Percentiles rank a stretch among this genome's conserved stretches.
Conservation (phyloP, 2,888 invertebrate species). For the Papilio demoleus region DNA sequence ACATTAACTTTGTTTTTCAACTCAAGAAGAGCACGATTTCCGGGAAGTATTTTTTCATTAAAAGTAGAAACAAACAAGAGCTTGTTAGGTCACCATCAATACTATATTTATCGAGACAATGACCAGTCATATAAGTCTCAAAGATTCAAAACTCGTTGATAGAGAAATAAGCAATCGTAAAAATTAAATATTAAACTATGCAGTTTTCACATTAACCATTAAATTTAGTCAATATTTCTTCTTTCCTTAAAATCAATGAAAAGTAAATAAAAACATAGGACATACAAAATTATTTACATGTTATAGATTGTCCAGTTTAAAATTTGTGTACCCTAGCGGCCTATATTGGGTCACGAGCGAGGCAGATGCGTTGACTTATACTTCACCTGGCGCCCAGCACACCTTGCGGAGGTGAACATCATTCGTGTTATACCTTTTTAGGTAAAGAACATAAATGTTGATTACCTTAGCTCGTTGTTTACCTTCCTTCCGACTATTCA, state of each 20-base stretch:
- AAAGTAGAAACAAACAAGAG: not conserved
- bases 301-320: not conserved
- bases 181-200: too few relatives aligned
- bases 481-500: conserved; percentile 47
- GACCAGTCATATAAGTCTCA: not conserved
- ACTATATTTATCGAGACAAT: not conserved
- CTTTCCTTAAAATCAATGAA: too few relatives aligned
- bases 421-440: conserved; percentile 56
- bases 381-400: conserved; percentile 61
- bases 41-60: not conserved
- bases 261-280: not conserved
- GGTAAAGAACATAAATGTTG: conserved; percentile 58
- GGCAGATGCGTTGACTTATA: conserved; percentile 58
- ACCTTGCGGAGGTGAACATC: conserved; percentile 55
- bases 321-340: conserved; percentile 15
- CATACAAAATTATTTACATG: too few relatives aligned
- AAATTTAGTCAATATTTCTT: too few relatives aligned
- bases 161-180: not conserved
- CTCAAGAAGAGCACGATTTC: not conserved
- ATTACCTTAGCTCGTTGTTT: conserved; percentile 58
- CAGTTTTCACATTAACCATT: too few relatives aligned
- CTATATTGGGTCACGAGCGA: conserved; percentile 22
- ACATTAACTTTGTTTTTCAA: not conserved
- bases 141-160: not conserved
- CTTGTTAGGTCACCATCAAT: not conserved